Evolutionary conservation across 2,888 invertebrate species (phyloP).

Genomic region (Mesorhabditis spiculigera): DNA sequence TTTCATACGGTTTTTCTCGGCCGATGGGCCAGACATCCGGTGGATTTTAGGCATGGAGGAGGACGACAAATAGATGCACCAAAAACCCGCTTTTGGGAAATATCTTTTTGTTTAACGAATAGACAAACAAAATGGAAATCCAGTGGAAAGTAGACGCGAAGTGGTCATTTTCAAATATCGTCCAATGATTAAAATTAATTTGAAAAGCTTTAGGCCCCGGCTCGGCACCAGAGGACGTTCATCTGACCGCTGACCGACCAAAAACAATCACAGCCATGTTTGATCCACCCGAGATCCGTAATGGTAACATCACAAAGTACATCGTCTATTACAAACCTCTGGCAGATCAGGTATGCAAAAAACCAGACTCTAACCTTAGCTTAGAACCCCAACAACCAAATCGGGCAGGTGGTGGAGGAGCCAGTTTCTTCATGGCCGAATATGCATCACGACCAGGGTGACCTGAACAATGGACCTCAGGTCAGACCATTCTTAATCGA

Average conservation of each 20-base stretch:
- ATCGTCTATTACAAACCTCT: slow-evolving; percentile 56
- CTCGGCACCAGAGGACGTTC: slow-evolving; percentile 52
- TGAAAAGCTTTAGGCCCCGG: slow-evolving; percentile 39
- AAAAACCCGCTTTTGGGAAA: too few relatives aligned
- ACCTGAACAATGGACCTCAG: neutral
- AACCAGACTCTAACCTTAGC: too few relatives aligned
- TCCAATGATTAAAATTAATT: neutral
- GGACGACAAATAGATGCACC: too few relatives aligned
- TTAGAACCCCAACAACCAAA: slow-evolving; percentile 43
- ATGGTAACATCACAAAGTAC: slow-evolving; percentile 55
- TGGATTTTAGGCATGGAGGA: too few relatives aligned
- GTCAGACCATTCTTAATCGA: neutral
- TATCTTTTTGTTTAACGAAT: too few relatives aligned
- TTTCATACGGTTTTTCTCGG: too few relatives aligned
- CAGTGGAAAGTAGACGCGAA: too few relatives aligned
- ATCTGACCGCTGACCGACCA: slow-evolving; percentile 47
- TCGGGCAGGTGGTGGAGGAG: slow-evolving; percentile 54
- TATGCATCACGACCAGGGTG: slow-evolving; percentile 39
- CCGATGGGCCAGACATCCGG: too few relatives aligned
- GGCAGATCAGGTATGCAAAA: slow-evolving; percentile 48
- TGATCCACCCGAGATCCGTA: slow-evolving; percentile 52
- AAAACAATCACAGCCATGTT: slow-evolving; percentile 49
- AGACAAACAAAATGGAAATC: too few relatives aligned
- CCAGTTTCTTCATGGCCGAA: slow-evolving; percentile 54
- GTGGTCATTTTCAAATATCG: too few relatives aligned